phyloP scores from a whole-genome alignment of 2,113 vertebrate species.

The Aramus guarauna region DNA sequence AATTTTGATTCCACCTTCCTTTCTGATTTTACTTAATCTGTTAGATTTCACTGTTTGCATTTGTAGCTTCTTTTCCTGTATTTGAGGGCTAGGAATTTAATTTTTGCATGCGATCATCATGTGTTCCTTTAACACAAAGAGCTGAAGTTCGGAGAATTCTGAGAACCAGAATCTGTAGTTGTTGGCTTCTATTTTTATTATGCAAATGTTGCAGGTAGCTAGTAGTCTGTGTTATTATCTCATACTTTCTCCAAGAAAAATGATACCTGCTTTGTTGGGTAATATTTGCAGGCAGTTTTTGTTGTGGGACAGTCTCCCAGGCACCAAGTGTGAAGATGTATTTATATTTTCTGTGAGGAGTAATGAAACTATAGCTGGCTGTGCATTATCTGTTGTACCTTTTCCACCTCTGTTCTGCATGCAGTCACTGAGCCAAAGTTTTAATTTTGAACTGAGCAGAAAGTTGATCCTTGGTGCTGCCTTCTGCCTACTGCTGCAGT shows the following conservation, averaged over 20 bases:
- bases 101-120: not conserved
- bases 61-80: not conserved
- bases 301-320: not conserved
- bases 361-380: not conserved
- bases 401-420: not conserved
- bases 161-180: not conserved
- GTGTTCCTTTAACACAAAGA: not conserved
- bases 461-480: not conserved
- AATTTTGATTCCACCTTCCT: not conserved
- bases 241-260: not conserved
- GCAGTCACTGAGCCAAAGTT: not conserved
- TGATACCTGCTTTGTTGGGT: not conserved
- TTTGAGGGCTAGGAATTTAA: not conserved
- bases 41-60: not conserved
- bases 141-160: not conserved
- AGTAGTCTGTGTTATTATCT: not conserved
- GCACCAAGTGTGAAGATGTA: not conserved
- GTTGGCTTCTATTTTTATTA: not conserved
- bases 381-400: not conserved
- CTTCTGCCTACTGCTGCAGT: not conserved
- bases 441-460: not conserved
- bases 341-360: not conserved
- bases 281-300: not conserved
- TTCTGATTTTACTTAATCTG: not conserved
- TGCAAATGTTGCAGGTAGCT: not conserved